Base-by-base conservation (phyloP, 2,888 invertebrate species). In the Drosophila putrida region DNA sequence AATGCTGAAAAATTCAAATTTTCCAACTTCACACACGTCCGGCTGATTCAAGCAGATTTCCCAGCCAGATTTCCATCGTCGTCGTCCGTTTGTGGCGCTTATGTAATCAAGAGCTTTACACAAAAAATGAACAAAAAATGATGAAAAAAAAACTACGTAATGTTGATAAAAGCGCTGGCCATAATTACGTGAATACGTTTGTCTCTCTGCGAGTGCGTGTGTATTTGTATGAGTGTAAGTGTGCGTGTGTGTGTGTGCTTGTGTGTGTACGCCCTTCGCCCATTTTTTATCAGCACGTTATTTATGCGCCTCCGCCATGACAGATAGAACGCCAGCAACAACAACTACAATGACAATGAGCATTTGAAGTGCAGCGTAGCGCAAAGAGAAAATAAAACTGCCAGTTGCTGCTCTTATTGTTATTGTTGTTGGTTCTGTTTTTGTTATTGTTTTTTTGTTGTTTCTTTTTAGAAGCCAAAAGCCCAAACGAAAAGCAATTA, bases 401-500 rank as follows among this genome's bases (percentile, higher is more conserved):
- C 27, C 65, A 49, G 67, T 51, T 53, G 68, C 61, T 66, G 61
- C 39, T 67, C 43, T 47, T 58, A 47, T 46, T 57, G 28, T 47
- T 57, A 35, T 58, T 68, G 55, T 46, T 50, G 54, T 33, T 44
- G 53, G 20, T 20, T 20, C 38, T 41, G 54, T 35, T 60, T 41
- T 49, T 50, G 33, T 31, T 61, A 33, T 51, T 75, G 51, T 54
- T 47, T 68, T 46, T 20, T 20, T 20, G n/a, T n/a, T n/a, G n/a
- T 44, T 47, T 31, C 9, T 31, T 31, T 65, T 66, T 77, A 65
- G 79, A 50, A 66, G 65, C 76, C 80, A 80, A 82, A 83, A 79
- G 77, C 73, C 73, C 75, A 86, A 89, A 86, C 84, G 78, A 82
- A 89, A 86, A 88, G 81, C 79, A 85, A 86, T 89, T 88, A 89